phyloP scores from a whole-genome alignment of 2,888 invertebrate genomes.

The Nemapogon koenigi region DNA sequence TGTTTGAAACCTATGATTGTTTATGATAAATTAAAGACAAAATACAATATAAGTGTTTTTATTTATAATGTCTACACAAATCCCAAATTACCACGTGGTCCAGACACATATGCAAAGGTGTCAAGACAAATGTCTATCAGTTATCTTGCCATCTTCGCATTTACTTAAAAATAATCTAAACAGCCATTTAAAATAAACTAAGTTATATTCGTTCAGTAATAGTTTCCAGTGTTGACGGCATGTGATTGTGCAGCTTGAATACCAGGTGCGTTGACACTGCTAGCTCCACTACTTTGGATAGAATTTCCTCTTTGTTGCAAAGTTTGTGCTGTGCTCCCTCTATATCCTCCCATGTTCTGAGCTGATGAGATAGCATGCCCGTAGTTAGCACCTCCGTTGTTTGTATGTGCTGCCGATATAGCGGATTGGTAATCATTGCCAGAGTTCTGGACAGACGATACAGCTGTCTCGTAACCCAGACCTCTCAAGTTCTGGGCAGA shows the following conservation, averaged over 20 bases:
- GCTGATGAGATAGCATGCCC: constrained; percentile 29
- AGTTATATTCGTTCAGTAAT: too few relatives aligned
- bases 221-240: constrained; percentile 35
- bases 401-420: constrained; percentile 28
- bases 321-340: constrained; percentile 22
- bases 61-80: too few relatives aligned
- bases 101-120: too few relatives aligned
- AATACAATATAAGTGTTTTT: too few relatives aligned
- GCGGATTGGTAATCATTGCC: constrained; percentile 26
- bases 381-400: constrained; percentile 3
- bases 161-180: too few relatives aligned
- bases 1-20: too few relatives aligned
- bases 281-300: constrained; percentile 36
- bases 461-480: constrained; percentile 21
- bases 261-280: constrained; percentile 36
- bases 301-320: constrained; percentile 24
- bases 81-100: too few relatives aligned
- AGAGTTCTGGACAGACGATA: constrained; percentile 20
- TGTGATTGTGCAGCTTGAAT: constrained; percentile 38
- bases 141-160: too few relatives aligned
- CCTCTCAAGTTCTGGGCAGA: constrained; percentile 25
- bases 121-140: too few relatives aligned
- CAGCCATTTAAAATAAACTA: too few relatives aligned
- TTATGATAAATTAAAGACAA: too few relatives aligned
- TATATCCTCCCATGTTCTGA: constrained; percentile 37